These are phyloP conservation scores for Microdon myrmicae DNA, from an alignment of 2,888 invertebrate genomes.

Conservation along the genomic window DNA sequence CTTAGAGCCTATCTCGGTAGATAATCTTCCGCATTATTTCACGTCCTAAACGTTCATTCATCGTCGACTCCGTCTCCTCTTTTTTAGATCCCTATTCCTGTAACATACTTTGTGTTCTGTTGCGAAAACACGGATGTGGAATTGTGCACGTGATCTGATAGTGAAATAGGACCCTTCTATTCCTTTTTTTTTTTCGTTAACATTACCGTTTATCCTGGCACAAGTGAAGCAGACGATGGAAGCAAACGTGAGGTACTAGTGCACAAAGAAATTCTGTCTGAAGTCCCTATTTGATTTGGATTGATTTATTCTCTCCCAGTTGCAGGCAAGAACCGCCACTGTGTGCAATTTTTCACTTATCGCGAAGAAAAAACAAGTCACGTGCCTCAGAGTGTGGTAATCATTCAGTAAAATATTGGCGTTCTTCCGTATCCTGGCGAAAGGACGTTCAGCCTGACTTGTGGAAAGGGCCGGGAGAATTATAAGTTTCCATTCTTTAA, in stretches of 20 bases:
- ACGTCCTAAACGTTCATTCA: slow-evolving; percentile 42
- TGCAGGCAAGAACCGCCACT: slow-evolving; percentile 36
- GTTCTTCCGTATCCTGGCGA: no score
- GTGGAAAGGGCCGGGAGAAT: no score
- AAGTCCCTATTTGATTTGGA: slow-evolving; percentile 48
- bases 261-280: slow-evolving; percentile 40
- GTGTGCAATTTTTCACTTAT: slow-evolving; percentile 47
- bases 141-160: slow-evolving; percentile 53
- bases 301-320: slow-evolving; percentile 48
- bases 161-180: slow-evolving; percentile 50
- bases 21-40: slow-evolving; percentile 49
- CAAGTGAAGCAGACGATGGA: slow-evolving; percentile 38
- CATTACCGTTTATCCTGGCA: slow-evolving; percentile 43
- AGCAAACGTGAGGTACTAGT: slow-evolving; percentile 32
- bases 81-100: no score
- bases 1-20: slow-evolving; percentile 42
- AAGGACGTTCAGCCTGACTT: no score
- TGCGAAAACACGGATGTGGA: slow-evolving; percentile 52
- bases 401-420: slow-evolving; percentile 42
- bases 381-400: slow-evolving; percentile 48
- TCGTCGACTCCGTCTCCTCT: slow-evolving; percentile 35
- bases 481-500: no score
- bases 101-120: slow-evolving; percentile 43
- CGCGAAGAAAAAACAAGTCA: slow-evolving; percentile 47
- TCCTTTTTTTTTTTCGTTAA: no score